Evolutionary conservation across 2,113 vertebrate genomes (phyloP).

Genomic region (Mustela lutreola): DNA sequence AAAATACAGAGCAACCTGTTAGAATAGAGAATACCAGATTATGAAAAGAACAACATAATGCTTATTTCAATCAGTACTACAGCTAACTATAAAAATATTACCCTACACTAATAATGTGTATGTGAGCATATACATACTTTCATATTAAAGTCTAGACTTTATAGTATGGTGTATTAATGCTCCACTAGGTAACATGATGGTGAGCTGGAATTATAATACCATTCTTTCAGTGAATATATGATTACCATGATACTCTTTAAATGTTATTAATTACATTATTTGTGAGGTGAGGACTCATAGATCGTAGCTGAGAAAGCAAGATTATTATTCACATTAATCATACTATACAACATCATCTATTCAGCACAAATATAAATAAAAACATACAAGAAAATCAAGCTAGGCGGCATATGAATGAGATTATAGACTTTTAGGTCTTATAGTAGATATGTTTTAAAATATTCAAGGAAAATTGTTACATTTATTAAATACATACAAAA

Average conservation of each 20-base stretch:
- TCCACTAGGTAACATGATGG: background rate
- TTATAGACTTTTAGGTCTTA: background rate
- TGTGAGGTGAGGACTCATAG: background rate
- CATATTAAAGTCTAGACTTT: background rate
- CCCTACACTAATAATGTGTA: background rate
- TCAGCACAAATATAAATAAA: background rate
- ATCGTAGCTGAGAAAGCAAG: background rate
- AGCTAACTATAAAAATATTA: background rate
- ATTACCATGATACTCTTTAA: background rate
- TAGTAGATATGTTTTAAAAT: background rate
- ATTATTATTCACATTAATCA: background rate
- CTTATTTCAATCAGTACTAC: background rate
- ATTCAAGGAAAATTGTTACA: background rate
- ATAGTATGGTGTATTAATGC: background rate
- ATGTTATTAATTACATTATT: background rate
- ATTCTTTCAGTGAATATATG: background rate
- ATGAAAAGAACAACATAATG: background rate
- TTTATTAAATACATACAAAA: background rate
- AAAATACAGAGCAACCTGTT: background rate
- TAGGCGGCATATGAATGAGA: background rate
- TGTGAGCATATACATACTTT: background rate
- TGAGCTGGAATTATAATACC: background rate
- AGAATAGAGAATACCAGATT: background rate
- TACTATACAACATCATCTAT: background rate
- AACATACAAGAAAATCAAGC: background rate